Percentiles rank a stretch among this genome's conserved stretches.
These are phyloP conservation scores for Acrocephalus scirpaceus DNA, from an alignment of 2,797 vertebrate species.

Conservation along the genomic window DNA sequence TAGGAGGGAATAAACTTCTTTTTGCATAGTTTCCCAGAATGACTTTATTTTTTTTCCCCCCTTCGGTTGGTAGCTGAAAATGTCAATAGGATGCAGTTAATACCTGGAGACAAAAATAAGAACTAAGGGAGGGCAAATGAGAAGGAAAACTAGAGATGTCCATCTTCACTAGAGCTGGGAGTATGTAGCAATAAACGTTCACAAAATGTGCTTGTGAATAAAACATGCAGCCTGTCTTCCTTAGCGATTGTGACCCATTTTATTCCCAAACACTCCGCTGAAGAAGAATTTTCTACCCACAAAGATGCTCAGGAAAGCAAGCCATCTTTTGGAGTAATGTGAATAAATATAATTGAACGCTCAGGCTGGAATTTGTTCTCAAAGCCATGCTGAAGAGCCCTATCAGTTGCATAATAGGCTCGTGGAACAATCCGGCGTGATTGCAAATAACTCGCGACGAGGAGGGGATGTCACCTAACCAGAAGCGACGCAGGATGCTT, in stretches of 20 bases:
- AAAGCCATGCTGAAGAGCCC: slow-evolving; percentile 11
- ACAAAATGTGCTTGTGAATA: slow-evolving; percentile 64
- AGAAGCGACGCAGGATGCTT: background rate
- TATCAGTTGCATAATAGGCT: slow-evolving; percentile 17
- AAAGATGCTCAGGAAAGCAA: slow-evolving; percentile 8
- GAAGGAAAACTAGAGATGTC: slow-evolving; percentile 21
- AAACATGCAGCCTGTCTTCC: slow-evolving; percentile 58
- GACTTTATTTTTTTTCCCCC: accelerated
- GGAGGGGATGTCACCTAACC: background rate
- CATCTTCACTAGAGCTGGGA: slow-evolving; percentile 39
- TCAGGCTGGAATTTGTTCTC: background rate
- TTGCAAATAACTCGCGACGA: background rate
- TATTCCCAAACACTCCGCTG: slow-evolving; percentile 26
- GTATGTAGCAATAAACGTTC: slow-evolving; percentile 44
- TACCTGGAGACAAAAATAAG: background rate
- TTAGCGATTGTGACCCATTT: slow-evolving; percentile 59
- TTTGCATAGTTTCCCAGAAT: slow-evolving; percentile 18
- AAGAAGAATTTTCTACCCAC: background rate
- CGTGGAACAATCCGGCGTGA: background rate
- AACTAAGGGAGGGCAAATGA: slow-evolving; percentile 7
- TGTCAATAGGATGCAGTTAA: background rate
- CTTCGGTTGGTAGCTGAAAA: background rate
- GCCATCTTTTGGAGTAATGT: slow-evolving; percentile 30
- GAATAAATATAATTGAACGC: slow-evolving; percentile 31
- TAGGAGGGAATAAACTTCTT: background rate